Evolutionary conservation across 2,888 invertebrate genomes (phyloP), one percentile per base, ranked within the genome.

Genomic region (Amiota communis): DNA sequence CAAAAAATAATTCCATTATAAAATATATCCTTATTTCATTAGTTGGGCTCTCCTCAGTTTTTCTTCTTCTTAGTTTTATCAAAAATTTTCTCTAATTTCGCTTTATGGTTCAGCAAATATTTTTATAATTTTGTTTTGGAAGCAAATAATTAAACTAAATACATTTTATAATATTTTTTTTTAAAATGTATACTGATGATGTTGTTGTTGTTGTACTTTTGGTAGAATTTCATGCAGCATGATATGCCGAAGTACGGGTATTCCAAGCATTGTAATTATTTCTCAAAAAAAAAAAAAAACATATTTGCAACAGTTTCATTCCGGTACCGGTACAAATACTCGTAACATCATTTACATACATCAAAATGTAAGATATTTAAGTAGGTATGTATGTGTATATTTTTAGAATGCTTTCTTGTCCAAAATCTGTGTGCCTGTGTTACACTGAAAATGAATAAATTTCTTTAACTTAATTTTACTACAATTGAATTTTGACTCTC

Each of bases 201-300:
- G 64, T 63, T 73, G 15, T 20, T 20, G 63, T 23, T 61, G 83
- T 82, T 84, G 85, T 82, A 84, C 8, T 36, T 84, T 81, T 83
- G 85, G 80, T 82, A 84, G 85, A 84, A 84, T 83, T 83, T 84
- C 80, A 80, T 76, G 81, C 84, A 82, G 81, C 9, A 36, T 36
- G 70, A 82, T 84, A 82, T 82, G 83, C 84, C 72, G 81, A 78
- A 84, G 83, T 76, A 78, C 6, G 1, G 6, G 6, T 36, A 36
- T 36, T 82, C 83, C 85, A 82, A 82, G 81, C 80, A 79, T 59
- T 59, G 17, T 3, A 57, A 57, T 17, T 17, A 4, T 57, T 57
- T 15, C 17, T 3, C 15, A 57, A 57, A 17, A 8, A 57, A 57
- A 57, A 23, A 9, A 23, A 63, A 23, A 2, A 6, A n/a, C 11